phyloP scores from a whole-genome alignment of 2,113 vertebrate species.

The Bos indicus region DNA sequence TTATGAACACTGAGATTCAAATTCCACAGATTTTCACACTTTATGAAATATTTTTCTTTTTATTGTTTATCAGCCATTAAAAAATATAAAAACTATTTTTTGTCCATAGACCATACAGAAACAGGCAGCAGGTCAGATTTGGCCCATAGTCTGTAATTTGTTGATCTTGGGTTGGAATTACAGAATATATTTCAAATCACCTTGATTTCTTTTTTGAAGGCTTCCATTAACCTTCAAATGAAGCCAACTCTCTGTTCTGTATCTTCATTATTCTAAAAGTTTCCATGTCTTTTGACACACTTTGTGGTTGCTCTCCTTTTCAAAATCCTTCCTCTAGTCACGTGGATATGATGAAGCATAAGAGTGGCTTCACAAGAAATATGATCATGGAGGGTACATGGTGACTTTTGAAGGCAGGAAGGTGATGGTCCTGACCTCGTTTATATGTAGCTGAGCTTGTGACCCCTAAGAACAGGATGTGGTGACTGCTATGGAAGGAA shows the following conservation, averaged over 20 bases:
- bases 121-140: not conserved
- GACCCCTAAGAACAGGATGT: not conserved
- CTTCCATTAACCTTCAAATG: not conserved
- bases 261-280: not conserved
- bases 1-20: not conserved
- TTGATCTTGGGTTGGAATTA: not conserved
- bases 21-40: constrained; percentile 1
- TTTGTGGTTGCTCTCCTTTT: not conserved
- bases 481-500: not conserved
- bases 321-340: not conserved
- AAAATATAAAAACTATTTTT: not conserved
- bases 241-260: not conserved
- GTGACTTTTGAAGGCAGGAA: not conserved
- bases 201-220: not conserved
- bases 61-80: not conserved
- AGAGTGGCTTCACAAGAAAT: not conserved
- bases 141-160: not conserved
- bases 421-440: not conserved
- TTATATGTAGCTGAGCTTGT: not conserved
- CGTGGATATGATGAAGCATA: not conserved
- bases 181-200: constrained; percentile 14
- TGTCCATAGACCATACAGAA: not conserved
- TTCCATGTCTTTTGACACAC: not conserved
- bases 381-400: not conserved
- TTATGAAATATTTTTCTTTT: not conserved